Conservation (phyloP, 2,888 invertebrate species). For the Leptothorax acervorum region DNA sequence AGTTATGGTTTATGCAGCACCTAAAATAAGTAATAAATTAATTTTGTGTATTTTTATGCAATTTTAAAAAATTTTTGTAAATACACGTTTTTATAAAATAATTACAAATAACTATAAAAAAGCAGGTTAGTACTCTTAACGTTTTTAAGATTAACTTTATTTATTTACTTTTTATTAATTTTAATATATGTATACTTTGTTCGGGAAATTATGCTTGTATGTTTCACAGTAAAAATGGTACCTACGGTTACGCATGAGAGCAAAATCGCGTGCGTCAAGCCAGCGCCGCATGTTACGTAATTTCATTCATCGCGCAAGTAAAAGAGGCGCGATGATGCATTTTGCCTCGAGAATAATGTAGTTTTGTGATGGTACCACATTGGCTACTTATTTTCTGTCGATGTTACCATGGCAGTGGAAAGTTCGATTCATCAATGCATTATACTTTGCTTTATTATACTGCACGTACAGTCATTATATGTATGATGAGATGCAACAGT, state of each 20-base stretch:
- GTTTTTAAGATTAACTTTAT: neutral
- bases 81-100: neutral
- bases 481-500: neutral
- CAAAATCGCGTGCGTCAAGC: neutral
- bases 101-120: neutral
- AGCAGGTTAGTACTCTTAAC: neutral
- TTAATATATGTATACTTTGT: neutral
- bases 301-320: neutral
- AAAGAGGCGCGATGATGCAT: constrained; percentile 9
- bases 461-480: neutral
- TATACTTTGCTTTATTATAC: neutral
- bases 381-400: neutral
- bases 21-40: neutral
- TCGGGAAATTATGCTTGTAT: neutral
- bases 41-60: neutral
- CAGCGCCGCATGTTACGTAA: neutral
- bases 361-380: neutral
- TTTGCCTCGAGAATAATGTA: neutral
- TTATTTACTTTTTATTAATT: neutral
- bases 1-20: neutral
- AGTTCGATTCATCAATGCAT: neutral
- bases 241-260: neutral
- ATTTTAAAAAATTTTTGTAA: neutral
- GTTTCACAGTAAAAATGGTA: neutral
- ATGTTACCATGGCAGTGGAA: neutral